Base-by-base conservation (phyloP, 2,113 vertebrate species). In the Petrocephalus zakoni region DNA sequence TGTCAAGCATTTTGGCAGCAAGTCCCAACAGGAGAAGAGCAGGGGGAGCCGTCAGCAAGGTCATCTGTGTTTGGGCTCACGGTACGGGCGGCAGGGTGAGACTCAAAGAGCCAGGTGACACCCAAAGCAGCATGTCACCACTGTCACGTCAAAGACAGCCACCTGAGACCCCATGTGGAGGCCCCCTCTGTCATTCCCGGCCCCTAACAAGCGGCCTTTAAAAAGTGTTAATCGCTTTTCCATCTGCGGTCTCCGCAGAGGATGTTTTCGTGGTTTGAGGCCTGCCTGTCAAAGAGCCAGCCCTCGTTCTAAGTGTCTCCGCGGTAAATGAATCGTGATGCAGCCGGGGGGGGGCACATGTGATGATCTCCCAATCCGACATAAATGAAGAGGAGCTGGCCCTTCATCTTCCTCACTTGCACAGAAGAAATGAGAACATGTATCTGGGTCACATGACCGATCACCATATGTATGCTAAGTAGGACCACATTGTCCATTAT, bases 291-390 rank as follows among this genome's bases (percentile, higher is more conserved):
- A 81, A 81, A 75, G 17, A 56, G 42, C 34, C 37, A 37, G 68
- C 58, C 17, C 5, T 15, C n/a, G 52, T 68, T 88, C 19, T 37
- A 19, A 56, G 10, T 51, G 22, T 72, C 51, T 25, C 86, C 86
- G 84, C 92, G 94, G 91, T 93, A 94, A 95, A 95, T 94, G 94
- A 92, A 90, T 90, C 90, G 94, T 93, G 93, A 93, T 91, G 25
- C 89, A 88, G 91, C 92, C 87, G 93, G 93, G 94, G 88, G 88
- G 92, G 61, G 91, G 93, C 91, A 93, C 92, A 92, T 94, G 93
- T 93, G 88, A 91, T 85, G 88, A 87, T 92, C 93, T 92, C 89
- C 91, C 92, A 89, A 95, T 94, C 92, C 93, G 34, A 90, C 93
- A 94, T 94, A 91, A 94, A 95, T 94, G 93, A 55, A 56, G 51